Evolutionary conservation across 2,888 invertebrate genomes (phyloP), one percentile per base, ranked within the genome.

Genomic region (Himalopsyche kuldschensis): DNA sequence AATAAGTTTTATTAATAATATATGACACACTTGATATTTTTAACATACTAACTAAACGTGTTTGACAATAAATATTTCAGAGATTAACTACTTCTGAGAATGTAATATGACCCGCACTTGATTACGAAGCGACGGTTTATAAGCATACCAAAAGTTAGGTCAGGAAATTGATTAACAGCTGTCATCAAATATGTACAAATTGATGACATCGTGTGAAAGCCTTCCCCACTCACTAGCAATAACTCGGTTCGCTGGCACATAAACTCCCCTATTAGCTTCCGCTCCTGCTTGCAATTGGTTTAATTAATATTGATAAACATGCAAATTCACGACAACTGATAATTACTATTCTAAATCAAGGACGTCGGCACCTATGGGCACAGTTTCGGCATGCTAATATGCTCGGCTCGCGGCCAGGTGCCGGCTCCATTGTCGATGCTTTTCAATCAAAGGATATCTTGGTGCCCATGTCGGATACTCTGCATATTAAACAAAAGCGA

Each of bases 251-350:
- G 82, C 78, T 78, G 82, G 78, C 41, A 46, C 48, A 77, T 77
- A 79, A 82, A 82, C 77, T 78, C 27, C 27, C 55, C 46, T 10
- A 77, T 41, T 41, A 3, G 11, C 75, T 27, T 76, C 75, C 32
- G 81, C 20, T 78, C 35, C 30, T 31, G 76, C 82, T 46, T 63
- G 41, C 78, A 82, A 78, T 82, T 75, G 79, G 77, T 82, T 80
- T 78, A 82, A 82, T 84, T 82, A 80, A 85, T 81, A 69, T 69
- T 55, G 81, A 85, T 85, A 81, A 85, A 83, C 83, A 85, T 85
- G 82, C 83, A 85, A 83, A 85, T 85, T 69, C 69, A 82, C 79
- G 76, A 80, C 78, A 83, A 83, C 80, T 83, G 77, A 85, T 85
- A 83, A 85, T 81, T 81, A 82, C 82, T 48, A 47, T 24, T 10